phyloP scores from a whole-genome alignment of 2,113 vertebrate species.

The Ptilonorhynchus violaceus region DNA sequence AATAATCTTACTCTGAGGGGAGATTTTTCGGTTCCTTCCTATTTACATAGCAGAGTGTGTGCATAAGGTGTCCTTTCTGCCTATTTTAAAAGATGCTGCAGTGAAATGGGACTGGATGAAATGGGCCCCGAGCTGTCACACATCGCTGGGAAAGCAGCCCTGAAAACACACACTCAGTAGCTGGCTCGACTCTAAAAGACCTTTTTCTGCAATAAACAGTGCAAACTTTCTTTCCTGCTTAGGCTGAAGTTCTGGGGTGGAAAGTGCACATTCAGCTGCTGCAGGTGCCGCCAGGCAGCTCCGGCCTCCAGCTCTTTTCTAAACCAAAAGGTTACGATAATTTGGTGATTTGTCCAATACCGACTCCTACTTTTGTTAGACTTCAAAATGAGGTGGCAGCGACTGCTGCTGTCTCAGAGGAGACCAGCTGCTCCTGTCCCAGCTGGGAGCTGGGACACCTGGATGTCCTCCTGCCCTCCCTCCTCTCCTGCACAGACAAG shows the following conservation, averaged over 20 bases:
- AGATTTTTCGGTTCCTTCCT: background rate
- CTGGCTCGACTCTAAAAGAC: background rate
- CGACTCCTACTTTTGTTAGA: background rate
- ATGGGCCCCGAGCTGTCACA: background rate
- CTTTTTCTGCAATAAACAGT: background rate
- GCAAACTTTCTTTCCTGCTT: background rate
- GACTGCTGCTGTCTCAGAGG: background rate
- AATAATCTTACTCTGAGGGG: background rate
- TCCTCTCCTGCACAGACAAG: background rate
- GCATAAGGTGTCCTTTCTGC: background rate
- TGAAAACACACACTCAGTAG: background rate
- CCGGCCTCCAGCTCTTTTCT: background rate
- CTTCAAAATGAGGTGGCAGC: background rate
- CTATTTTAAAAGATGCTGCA: background rate
- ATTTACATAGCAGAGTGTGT: background rate
- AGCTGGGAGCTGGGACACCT: background rate
- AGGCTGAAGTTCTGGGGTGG: background rate
- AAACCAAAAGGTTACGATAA: background rate
- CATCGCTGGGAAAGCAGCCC: background rate
- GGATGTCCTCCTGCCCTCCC: background rate
- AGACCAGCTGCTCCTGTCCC: conserved; percentile 8
- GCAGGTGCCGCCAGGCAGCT: background rate
- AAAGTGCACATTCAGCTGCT: background rate
- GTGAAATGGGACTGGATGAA: background rate
- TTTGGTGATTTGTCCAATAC: background rate